Percentiles rank a stretch among this genome's conserved stretches.
Conservation (phyloP, 1,140 invertebrate genomes). For the Oreohelix idahoensis region DNA sequence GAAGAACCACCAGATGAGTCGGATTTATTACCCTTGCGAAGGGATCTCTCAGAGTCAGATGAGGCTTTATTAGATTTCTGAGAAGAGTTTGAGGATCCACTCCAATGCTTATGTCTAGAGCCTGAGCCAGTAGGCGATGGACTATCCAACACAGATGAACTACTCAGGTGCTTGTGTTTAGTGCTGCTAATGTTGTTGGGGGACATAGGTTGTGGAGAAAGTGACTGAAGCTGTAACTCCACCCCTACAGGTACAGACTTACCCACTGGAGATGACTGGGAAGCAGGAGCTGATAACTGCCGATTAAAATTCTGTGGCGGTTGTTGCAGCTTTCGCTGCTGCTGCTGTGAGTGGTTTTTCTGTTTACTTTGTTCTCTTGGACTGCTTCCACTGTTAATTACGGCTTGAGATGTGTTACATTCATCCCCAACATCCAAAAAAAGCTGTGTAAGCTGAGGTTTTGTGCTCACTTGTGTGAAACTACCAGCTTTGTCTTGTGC, state of each 20-base stretch:
- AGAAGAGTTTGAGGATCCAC: constrained; percentile 23
- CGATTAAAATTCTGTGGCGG: neutral
- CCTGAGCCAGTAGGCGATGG: neutral
- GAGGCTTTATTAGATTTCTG: constrained; percentile 16
- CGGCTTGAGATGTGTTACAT: neutral
- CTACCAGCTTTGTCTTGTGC: neutral
- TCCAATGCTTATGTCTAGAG: constrained; percentile 28
- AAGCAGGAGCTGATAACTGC: constrained; percentile 10
- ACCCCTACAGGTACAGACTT: no score
- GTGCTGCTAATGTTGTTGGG: neutral
- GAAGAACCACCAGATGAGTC: neutral
- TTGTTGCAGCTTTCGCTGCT: neutral
- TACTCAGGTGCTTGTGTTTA: neutral
- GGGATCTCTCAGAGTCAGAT: constrained; percentile 18
- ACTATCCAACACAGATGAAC: neutral
- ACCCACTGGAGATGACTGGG: neutral
- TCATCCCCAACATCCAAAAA: neutral
- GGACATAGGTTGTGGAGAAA: neutral
- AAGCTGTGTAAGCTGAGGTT: neutral
- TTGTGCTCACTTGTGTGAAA: neutral
- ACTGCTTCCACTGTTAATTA: neutral
- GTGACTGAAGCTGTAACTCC: neutral
- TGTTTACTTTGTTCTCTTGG: neutral
- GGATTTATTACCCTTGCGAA: constrained; percentile 11
- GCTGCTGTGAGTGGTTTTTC: neutral